Base-by-base conservation (phyloP, 2,888 invertebrate genomes). In the Oxycera nigricornis region DNA sequence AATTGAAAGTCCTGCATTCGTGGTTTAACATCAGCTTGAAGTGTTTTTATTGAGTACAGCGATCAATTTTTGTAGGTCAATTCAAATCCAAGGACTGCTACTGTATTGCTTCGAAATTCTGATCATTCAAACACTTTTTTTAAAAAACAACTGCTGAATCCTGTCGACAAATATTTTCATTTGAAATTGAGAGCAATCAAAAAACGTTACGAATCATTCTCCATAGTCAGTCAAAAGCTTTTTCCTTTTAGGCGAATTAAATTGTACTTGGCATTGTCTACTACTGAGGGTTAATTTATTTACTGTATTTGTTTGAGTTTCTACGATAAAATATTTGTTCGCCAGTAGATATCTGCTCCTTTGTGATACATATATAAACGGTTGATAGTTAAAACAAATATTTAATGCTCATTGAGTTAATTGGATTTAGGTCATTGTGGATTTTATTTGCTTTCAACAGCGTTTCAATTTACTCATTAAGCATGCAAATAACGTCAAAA, bases 101-200 rank as follows among this genome's bases (percentile, higher is more conserved):
- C n/a, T n/a, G n/a, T n/a, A n/a, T n/a, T n/a, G n/a, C n/a, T n/a
- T n/a, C n/a, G 26, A 57, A 57, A 57, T 57, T 57, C 22, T 17
- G 26, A 4, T 24, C 26, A 57, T 17, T 14, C 14, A 57, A 57
- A 26, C 22, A 57, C 4, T 17, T 52, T 17, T 57, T 17, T 1
- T 24, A 1, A 57, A 57, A 57, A 57, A 57, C 20, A 2, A 57
- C 20, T 24, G 14, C 57, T 57, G 14, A 57, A 17, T 57, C 26
- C 14, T 24, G 14, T 57, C 46, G 3, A 11, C 46, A 7, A 46
- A 46, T 7, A 46, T 46, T 46, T 46, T 46, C 4, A 46, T 46
- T 46, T 46, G 14, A 46, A 46, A 46, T 26, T 35, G 35, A 70
- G 20, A 70, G 20, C 55, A 70, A 70, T 70, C 70, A 70, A 70